These are phyloP conservation scores for Sipha flava DNA, from an alignment of 1,140 invertebrate genomes.

Conservation along the genomic window DNA sequence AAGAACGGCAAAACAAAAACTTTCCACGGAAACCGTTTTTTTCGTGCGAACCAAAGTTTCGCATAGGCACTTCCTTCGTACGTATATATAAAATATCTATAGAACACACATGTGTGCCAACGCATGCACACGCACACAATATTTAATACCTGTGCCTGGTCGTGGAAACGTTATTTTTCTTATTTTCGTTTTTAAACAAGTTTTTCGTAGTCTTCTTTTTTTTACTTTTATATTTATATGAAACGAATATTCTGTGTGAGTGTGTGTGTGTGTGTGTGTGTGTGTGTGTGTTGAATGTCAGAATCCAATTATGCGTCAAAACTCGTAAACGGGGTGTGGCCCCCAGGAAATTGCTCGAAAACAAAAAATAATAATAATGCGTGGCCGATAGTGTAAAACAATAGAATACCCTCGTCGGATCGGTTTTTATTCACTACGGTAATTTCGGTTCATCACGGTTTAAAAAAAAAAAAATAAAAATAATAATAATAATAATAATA, in stretches of 20 bases:
- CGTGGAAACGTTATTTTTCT: background rate
- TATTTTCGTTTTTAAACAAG: conserved; percentile 13
- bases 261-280: background rate
- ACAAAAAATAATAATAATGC: conserved; percentile 16
- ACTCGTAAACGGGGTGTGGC: conserved; percentile 24
- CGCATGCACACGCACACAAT: background rate
- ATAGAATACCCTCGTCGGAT: conserved; percentile 9
- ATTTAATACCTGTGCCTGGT: background rate
- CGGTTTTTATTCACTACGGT: conserved; percentile 20
- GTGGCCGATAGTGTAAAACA: background rate
- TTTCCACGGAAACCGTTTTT: background rate
- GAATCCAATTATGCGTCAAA: conserved; percentile 28
- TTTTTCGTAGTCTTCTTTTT: background rate
- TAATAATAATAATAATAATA: background rate
- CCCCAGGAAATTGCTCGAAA: background rate
- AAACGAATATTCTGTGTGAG: background rate
- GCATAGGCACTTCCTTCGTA: background rate
- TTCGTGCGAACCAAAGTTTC: background rate
- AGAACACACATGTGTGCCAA: too few species aligned
- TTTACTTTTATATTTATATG: background rate
- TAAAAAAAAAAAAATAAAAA: background rate
- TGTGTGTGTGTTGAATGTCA: conserved; percentile 1
- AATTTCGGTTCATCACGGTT: background rate
- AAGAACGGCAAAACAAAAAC: background rate
- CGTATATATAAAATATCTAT: too few species aligned